Base-by-base conservation (phyloP, 2,113 vertebrate genomes). In the Nothobranchius furzeri region DNA sequence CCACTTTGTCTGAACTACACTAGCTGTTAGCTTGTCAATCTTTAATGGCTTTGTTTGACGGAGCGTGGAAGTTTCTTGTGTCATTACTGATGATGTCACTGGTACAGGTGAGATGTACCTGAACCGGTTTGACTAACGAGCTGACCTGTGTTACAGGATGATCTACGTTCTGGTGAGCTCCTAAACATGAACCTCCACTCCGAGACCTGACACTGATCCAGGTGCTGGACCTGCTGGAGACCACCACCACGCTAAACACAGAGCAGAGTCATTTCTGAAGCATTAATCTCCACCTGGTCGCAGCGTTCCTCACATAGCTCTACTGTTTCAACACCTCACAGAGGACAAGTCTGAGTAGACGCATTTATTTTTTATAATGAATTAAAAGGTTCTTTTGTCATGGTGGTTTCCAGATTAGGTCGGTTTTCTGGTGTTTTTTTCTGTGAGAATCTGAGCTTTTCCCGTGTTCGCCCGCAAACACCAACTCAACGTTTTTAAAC, bases 121-220 rank as follows among this genome's bases (percentile, higher is more conserved):
- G 30, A 30, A 30, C 30, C 30, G 4, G 30, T 3, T 30, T 30
- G 30, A 30, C 30, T 30, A 30, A 30, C 4, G 30, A 30, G 4
- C 30, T 30, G 3, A 30, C 30, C 30, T 30, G 2, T 40, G 46
- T 9, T 14, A 50, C 92, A 99, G 98, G 91, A 99, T 99, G 98
- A 99, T 99, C 91, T 99, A 99, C 64, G 96, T 99, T 73, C 90
- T 99, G 94, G 98, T 99, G 94, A 99, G 97, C 94, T 99, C 97
- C 73, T 99, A 98, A 94, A 87, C 54, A n/a, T 13, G 64, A 47
- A 82, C 63, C 73, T 64, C 77, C 79, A 77, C 80, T 8, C 69
- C 79, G 62, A 52, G 60, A 78, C 71, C 76, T 85, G 82, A 83
- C 65, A 60, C 85, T 77, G 71, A 83, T 72, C 64, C 68, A 52